phyloP scores from a whole-genome alignment of 2,113 vertebrate species.

The Aegotheles bennettii region DNA sequence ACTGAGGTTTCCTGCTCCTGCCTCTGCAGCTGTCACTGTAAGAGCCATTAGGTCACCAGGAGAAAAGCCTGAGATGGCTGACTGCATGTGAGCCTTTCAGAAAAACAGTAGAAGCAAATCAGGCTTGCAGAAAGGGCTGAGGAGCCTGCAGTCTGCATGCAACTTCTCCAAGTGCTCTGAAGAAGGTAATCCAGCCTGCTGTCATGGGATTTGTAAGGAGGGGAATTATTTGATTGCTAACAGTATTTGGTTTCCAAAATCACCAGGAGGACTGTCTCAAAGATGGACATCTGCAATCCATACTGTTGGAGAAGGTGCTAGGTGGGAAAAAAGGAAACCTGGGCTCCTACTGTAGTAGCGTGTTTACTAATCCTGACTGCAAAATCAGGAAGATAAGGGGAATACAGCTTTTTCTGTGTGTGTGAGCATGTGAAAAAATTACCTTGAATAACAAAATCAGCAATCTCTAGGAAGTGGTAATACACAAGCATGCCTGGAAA shows the following conservation, averaged over 20 bases:
- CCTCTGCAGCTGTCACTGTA: neutral
- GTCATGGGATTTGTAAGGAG: neutral
- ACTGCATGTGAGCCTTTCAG: neutral
- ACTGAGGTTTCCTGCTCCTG: neutral
- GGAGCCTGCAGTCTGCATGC: neutral
- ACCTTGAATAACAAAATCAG: neutral
- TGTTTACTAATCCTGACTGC: neutral
- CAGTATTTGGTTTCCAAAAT: neutral
- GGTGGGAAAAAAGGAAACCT: neutral
- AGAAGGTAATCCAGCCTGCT: neutral
- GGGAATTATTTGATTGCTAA: neutral
- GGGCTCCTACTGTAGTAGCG: neutral
- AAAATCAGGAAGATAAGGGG: neutral
- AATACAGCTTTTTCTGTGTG: neutral
- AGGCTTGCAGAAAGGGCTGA: neutral
- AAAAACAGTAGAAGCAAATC: neutral
- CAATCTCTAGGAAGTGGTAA: neutral
- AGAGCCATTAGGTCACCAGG: neutral
- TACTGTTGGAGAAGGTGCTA: neutral
- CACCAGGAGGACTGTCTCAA: neutral
- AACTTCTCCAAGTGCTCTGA: neutral
- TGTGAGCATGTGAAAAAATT: neutral
- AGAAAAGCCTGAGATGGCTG: neutral
- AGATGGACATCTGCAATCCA: neutral
- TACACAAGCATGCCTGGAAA: neutral